Evolutionary conservation across 2,113 vertebrate species (phyloP).

Genomic region (Cryptotis parvus): DNA sequence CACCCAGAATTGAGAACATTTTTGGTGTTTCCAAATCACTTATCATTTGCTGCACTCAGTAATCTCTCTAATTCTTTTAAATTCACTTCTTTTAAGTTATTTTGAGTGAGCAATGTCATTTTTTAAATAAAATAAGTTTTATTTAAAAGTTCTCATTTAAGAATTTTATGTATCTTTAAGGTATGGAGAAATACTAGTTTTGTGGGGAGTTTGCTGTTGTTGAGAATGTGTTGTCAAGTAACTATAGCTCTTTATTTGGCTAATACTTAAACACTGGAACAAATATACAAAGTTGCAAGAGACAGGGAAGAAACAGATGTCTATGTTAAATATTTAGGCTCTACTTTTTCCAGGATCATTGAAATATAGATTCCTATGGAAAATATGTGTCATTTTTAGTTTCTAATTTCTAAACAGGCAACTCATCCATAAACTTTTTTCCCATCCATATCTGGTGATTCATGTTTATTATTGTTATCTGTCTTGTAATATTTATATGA

Average conservation of each 20-base stretch:
- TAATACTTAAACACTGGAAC: neutral
- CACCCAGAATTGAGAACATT: neutral
- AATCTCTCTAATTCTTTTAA: neutral
- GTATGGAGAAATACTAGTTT: slow-evolving; percentile 2
- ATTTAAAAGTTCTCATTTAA: slow-evolving; percentile 40
- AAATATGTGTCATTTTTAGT: slow-evolving; percentile 2
- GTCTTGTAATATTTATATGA: neutral
- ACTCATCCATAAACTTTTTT: neutral
- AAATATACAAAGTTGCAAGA: slow-evolving; percentile 29
- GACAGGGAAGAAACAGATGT: neutral
- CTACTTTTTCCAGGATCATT: neutral
- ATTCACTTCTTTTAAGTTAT: neutral
- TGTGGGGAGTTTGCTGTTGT: neutral
- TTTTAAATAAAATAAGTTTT: slow-evolving; percentile 34
- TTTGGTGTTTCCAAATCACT: neutral
- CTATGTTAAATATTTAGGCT: neutral
- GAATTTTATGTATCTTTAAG: neutral
- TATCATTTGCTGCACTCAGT: neutral
- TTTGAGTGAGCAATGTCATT: neutral
- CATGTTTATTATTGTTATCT: neutral
- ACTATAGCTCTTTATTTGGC: slow-evolving; percentile 16
- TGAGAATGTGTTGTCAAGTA: neutral
- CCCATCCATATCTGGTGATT: neutral
- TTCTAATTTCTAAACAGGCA: slow-evolving; percentile 5
- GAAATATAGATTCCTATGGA: neutral